These are phyloP conservation scores for Hydrochoerus hydrochaeris DNA, from an alignment of 2,113 vertebrate species.

Conservation along the genomic window DNA sequence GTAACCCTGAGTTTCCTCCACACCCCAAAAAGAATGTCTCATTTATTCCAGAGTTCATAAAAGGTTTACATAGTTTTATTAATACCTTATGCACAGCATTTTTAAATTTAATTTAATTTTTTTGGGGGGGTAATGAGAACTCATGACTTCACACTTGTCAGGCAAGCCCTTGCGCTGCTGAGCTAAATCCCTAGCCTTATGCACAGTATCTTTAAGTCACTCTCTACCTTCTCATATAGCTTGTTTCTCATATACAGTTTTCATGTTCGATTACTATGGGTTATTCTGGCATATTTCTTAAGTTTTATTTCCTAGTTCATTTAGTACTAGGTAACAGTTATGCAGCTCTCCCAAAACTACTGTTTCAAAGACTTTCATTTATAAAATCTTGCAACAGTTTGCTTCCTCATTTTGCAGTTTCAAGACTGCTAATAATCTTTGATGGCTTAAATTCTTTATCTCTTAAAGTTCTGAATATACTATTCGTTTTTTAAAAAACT, in stretches of 20 bases:
- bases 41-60: neutral
- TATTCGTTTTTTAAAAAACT: neutral
- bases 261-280: neutral
- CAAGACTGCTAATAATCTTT: neutral
- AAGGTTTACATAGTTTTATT: neutral
- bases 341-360: neutral
- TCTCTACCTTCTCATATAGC: neutral
- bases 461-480: neutral
- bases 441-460: neutral
- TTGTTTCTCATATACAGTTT: neutral
- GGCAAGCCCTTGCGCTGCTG: too few species aligned
- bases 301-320: neutral
- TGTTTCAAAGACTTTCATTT: neutral
- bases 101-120: too few species aligned
- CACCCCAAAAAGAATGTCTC: neutral
- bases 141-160: too few species aligned
- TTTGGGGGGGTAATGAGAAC: too few species aligned
- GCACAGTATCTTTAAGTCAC: neutral
- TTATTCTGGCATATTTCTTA: neutral
- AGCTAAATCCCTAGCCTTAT: too few species aligned
- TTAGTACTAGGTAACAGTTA: neutral
- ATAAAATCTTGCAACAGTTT: neutral
- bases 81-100: too few species aligned
- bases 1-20: neutral
- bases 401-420: neutral